phyloP scores from a whole-genome alignment of 2,888 invertebrate genomes.

The Hypolimnas misippus region DNA sequence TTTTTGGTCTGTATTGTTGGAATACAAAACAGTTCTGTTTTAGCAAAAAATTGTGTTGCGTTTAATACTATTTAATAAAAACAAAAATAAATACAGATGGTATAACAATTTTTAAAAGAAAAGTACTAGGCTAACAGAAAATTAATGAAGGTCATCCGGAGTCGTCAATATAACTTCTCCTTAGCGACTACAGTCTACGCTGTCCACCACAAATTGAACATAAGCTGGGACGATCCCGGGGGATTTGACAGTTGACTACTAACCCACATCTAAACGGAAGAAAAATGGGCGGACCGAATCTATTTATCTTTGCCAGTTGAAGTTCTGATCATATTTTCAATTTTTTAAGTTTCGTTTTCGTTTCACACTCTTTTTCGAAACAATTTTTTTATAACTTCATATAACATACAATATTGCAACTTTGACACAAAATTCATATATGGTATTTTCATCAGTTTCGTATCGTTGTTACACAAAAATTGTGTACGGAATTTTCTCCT shows the following conservation, averaged over 20 bases:
- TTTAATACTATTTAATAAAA: no score
- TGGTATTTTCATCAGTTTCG: no score
- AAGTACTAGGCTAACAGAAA: background rate
- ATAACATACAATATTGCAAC: no score
- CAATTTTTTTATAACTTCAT: background rate
- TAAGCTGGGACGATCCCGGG: conserved; percentile 34
- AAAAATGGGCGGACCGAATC: conserved; percentile 25
- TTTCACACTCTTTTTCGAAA: background rate
- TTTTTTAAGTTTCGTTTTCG: background rate
- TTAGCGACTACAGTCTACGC: conserved; percentile 19
- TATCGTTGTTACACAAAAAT: no score
- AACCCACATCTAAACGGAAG: conserved; percentile 30
- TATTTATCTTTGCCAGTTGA: conserved; percentile 8
- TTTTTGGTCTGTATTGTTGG: no score
- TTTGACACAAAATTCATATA: no score
- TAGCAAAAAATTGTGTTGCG: no score
- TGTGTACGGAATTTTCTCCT: no score
- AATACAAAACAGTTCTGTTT: no score
- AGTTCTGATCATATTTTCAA: conserved; percentile 2
- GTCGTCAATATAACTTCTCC: conserved; percentile 21
- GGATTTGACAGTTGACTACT: conserved; percentile 29
- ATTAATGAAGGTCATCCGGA: background rate
- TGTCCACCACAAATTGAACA: conserved; percentile 42
- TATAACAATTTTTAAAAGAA: no score
- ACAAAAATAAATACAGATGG: no score